Evolutionary conservation across 2,888 invertebrate species (phyloP).

Genomic region (Orgyia antiqua): DNA sequence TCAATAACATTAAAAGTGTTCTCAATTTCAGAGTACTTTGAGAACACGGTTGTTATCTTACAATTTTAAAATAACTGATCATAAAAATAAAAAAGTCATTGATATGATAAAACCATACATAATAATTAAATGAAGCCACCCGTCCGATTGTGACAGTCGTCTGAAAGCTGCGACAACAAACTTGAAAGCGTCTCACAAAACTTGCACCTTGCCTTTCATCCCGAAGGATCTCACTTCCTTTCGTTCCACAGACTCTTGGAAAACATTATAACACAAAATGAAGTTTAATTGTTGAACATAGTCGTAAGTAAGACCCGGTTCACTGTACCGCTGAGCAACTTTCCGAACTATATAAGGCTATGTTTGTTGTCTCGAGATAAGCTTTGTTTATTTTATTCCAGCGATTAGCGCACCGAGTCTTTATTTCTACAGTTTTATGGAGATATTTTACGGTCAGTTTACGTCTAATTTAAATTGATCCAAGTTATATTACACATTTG

Average conservation of each 20-base stretch:
- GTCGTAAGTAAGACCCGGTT: conserved; percentile 32
- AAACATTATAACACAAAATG: conserved; percentile 33
- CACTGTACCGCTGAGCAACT: conserved; percentile 40
- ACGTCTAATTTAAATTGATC: conserved; percentile 19
- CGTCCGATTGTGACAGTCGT: conserved; percentile 9
- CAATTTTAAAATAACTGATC: too few relatives aligned
- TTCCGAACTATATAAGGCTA: conserved; percentile 53
- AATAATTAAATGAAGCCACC: conserved; percentile 17
- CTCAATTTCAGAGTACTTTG: too few relatives aligned
- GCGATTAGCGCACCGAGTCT: conserved; percentile 43
- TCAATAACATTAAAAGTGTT: too few relatives aligned
- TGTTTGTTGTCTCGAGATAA: conserved; percentile 57
- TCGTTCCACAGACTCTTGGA: conserved; percentile 26
- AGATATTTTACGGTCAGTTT: conserved; percentile 26
- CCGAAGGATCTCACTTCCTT: conserved; percentile 31
- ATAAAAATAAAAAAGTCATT: conserved; percentile 1
- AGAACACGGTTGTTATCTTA: too few relatives aligned
- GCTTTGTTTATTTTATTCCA: conserved; percentile 58
- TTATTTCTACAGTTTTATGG: conserved; percentile 35
- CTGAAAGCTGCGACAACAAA: conserved; percentile 26
- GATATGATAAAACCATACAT: conserved; percentile 7
- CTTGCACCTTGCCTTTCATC: conserved; percentile 32
- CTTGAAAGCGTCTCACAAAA: conserved; percentile 22
- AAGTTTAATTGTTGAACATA: conserved; percentile 39
- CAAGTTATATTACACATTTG: conserved; percentile 18